Evolutionary conservation across 2,797 vertebrate species (phyloP), one percentile per base, ranked within the genome.

Genomic region (Epinephelus awoara): DNA sequence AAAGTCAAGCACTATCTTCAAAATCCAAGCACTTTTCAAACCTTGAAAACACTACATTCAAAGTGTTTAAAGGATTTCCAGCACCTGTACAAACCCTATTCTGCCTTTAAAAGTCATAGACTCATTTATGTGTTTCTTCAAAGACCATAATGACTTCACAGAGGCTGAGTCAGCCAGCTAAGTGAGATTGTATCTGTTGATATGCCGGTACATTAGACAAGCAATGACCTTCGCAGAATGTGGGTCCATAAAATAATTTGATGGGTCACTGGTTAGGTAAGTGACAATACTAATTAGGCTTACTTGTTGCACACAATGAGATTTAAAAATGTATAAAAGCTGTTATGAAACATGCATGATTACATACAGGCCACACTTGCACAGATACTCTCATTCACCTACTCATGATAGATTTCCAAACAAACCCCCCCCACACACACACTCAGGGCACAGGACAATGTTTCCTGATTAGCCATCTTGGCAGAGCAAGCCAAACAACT

Each of bases 381-480:
- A 61, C 50, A 59, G 18, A 40, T 29, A 40, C 44, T 49, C n/a
- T 27, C 17, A 57, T 19, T 46, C n/a, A 80, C 44, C 27, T 9
- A 38, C 27, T 52, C 40, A 29, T 66, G 58, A 55, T 46, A 51
- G 34, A 11, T 57, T 58, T 34, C 63, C 50, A 57, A 23, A 17
- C 44, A 25, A 23, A 73, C 46, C 57, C 46, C 61, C n/a, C 29
- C 6, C 29, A 7, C 29, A 51, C 42, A 77, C 52, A 44, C 54
- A 70, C 19, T 47, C 66, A n/a, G 61, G 29, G 38, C 59, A 67
- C 40, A 83, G 73, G 57, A 47, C 67, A 55, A 25, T 47, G 54
- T 77, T 72, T 82, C 46, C 69, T 49, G 61, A 91, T 84, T 64
- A 84, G 40, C 34, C 2, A 49, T 25, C 67, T 67, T 57, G 54